Base-by-base conservation (phyloP, 23 tunicate species). In the Diplosoma virens region DNA sequence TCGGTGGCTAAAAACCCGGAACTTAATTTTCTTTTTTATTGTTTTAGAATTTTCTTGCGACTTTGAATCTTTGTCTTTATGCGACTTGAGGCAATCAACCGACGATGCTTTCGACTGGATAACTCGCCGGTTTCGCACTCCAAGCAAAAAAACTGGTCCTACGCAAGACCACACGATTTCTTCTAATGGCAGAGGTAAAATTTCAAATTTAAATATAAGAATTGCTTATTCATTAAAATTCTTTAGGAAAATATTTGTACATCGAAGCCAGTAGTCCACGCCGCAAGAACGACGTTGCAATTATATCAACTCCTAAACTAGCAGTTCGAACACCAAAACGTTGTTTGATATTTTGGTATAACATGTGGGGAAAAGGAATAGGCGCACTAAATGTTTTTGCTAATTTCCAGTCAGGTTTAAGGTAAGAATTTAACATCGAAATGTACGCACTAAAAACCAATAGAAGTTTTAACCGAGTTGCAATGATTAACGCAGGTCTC, bases 291-390 rank as follows among this genome's bases (percentile, higher is more conserved):
- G 82, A 92, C 58, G 58, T 54, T 27, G 91, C 97, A 0, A 63
- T 69, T 24, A 25, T 92, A 7, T 32, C 67, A 6, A 81, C 87
- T 3, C 97, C 97, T 20, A 27, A 32, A 3, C 14, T 92, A 21
- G 50, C 81, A 0, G 84, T 88, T 1, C 32, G 25, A 20, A 59
- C 76, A 0, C 55, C 47, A 32, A 55, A 85, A 32, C 58, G 87
- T 33, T 92, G 97, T 33, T 78, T 92, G 7, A 70, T 59, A 14
- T 85, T 92, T 81, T 92, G 92, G 92, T 85, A 92, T 73, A 86
- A 92, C 84, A 92, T 92, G 97, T 76, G 1, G 0, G 97, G 97
- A 25, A 76, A 65, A 4, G 84, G 80, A 29, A 81, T 85, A 20
- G 97, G 97, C 2, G 17, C 74, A 6, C 59, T 92, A 9, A 67